Evolutionary conservation across 2,113 vertebrate species (phyloP), one percentile per base, ranked within the genome.

Genomic region (Cyanistes caeruleus): DNA sequence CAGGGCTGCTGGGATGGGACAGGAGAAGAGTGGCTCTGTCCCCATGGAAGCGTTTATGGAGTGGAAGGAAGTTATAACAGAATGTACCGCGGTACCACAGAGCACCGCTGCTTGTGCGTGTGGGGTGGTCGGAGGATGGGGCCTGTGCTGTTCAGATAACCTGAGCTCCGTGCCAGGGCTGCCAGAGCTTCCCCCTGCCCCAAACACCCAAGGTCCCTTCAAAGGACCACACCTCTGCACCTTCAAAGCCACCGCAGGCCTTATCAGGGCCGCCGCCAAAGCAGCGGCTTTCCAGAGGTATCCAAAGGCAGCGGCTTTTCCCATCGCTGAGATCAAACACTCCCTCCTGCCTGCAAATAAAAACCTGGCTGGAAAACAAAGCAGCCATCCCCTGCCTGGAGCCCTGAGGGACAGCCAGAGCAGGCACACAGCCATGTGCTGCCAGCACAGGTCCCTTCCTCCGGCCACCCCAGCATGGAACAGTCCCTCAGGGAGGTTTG

Each of bases 51-150:
- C 37, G 90, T 78, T 97, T 63, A 97, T 62, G 84, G 44, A 84
- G 55, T 89, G 96, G 78, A 90, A 96, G 91, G 94, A 97, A 97
- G 91, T 91, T 37, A 65, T 79, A 72, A 84, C 20, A 75, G 87
- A 79, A 95, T 89, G 87, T 41, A 84, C 72, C 39, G 89, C 83
- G 8, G 79, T 15, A 67, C 70, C 92, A 87, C 84, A 60, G 46
- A 94, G 94, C 31, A 25, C 88, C 63, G 9, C 62, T 95, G 77
- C 94, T 62, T 84, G 80, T 25, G 41, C 39, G 11, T 39, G 39
- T 39, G 39, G 39, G 39, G 39, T 39, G 39, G 39, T 39, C 11
- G 11, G 39, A 39, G 39, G 39, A 39, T 12, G 39, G 39, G 39
- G 11, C 39, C 39, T 39, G 58, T 0, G 48, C 64, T 97, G 33